Conservation (phyloP, 2,888 invertebrate species). For the Autographa gamma region DNA sequence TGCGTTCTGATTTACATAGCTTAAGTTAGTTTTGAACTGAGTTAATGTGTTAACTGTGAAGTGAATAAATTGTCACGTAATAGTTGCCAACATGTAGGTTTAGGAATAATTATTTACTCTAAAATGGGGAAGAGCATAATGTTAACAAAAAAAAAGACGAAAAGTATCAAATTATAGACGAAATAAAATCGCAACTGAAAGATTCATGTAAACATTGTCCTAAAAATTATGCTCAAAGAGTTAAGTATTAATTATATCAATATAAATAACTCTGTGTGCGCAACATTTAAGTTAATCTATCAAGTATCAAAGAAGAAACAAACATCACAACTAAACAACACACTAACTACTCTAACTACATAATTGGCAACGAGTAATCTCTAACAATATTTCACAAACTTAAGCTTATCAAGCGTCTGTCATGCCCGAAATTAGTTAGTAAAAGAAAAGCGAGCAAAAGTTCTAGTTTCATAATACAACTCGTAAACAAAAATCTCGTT, state of each 20-base stretch:
- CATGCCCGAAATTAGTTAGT: background rate
- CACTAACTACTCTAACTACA: background rate
- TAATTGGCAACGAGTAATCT: background rate
- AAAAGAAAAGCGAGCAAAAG: background rate
- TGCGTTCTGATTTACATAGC: constrained; percentile 1
- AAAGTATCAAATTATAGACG: too few species aligned
- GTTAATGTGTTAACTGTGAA: too few species aligned
- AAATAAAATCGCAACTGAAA: too few species aligned
- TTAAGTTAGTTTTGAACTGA: background rate
- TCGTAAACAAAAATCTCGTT: constrained; percentile 1
- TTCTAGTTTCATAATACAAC: background rate
- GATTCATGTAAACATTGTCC: too few species aligned
- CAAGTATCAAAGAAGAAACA: background rate
- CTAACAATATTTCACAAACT: background rate
- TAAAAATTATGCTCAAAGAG: too few species aligned
- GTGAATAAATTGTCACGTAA: too few species aligned
- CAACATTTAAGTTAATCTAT: background rate
- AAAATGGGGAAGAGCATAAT: too few species aligned
- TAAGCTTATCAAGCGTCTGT: background rate
- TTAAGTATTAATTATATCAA: too few species aligned
- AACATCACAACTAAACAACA: background rate
- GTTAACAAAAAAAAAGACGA: too few species aligned
- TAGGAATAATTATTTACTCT: too few species aligned
- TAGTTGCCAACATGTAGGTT: too few species aligned
- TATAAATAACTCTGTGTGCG: too few species aligned